These are phyloP conservation scores for Galaxias olidus DNA, from an alignment of 2,797 vertebrate species.

Conservation along the genomic window DNA sequence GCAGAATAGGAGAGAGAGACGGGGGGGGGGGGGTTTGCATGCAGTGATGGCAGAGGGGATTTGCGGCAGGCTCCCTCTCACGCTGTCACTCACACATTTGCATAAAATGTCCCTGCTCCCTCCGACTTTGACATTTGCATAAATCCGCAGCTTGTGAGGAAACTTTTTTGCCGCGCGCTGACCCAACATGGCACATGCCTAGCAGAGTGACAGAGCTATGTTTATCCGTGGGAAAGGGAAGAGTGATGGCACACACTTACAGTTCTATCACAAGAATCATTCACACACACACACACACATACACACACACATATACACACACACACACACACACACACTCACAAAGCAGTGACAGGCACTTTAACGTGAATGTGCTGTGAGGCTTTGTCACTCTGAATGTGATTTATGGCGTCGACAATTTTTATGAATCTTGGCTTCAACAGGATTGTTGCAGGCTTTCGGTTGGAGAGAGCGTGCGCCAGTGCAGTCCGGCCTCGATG, in stretches of 20 bases:
- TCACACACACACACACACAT: background rate
- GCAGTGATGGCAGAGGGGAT: background rate
- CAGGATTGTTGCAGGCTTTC: too few species aligned
- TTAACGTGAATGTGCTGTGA: too few species aligned
- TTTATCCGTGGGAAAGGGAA: background rate
- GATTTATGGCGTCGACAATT: too few species aligned
- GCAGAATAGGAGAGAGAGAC: background rate
- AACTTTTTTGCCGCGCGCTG: slow-evolving; percentile 11
- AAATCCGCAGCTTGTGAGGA: slow-evolving; percentile 34
- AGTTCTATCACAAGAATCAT: too few species aligned
- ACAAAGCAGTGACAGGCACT: too few species aligned
- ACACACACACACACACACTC: too few species aligned
- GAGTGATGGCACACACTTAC: too few species aligned
- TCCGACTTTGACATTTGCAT: slow-evolving; percentile 57
- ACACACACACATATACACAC: too few species aligned
- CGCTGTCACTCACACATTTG: slow-evolving; percentile 36
- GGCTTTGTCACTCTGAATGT: background rate
- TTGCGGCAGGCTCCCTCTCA: slow-evolving; percentile 32
- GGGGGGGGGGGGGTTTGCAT: background rate
- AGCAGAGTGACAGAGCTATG: background rate
- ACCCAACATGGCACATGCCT: slow-evolving; percentile 20
- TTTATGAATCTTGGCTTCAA: too few species aligned
- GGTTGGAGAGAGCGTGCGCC: too few species aligned
- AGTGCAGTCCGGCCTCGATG: too few species aligned
- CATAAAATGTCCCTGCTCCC: slow-evolving; percentile 38